Conservation (phyloP, 2,888 invertebrate species). For the Caradrina kadenii region DNA sequence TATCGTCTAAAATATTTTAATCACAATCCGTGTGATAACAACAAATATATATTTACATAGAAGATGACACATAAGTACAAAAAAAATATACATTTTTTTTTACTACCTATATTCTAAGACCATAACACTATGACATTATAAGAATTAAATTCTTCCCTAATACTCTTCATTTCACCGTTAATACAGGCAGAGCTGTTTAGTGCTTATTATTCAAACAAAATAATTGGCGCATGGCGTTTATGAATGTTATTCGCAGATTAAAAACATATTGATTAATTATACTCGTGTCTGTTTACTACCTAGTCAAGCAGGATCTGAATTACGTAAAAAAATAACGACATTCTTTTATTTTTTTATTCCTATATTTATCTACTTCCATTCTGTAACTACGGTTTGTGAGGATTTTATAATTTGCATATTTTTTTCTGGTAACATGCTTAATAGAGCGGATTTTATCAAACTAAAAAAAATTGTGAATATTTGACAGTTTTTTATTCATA, state of each 20-base stretch:
- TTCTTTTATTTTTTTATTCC: constrained; percentile 24
- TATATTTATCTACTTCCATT: constrained; percentile 1
- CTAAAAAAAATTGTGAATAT: no score
- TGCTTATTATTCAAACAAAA: constrained; percentile 16
- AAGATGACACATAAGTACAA: no score
- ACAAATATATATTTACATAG: not conserved
- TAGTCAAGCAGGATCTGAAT: constrained; percentile 60
- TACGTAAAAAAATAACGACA: constrained; percentile 31
- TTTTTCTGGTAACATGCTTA: no score
- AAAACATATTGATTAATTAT: constrained; percentile 48
- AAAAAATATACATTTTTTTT: no score
- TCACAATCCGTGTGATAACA: not conserved
- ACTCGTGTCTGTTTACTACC: constrained; percentile 36
- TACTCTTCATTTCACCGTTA: not conserved
- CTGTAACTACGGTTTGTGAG: not conserved
- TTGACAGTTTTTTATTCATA: no score
- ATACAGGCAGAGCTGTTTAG: not conserved
- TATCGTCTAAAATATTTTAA: not conserved
- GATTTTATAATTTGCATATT: not conserved
- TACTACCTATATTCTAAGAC: no score
- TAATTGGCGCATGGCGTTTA: constrained; percentile 23
- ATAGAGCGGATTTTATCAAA: no score
- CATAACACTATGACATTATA: no score
- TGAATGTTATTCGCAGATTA: constrained; percentile 20
- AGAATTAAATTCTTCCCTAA: no score